A percentile compares a stretch with the other conserved stretches of the same genome.
Conservation (phyloP, 2,888 invertebrate genomes). For the Caenorhabditis zanzibari region DNA sequence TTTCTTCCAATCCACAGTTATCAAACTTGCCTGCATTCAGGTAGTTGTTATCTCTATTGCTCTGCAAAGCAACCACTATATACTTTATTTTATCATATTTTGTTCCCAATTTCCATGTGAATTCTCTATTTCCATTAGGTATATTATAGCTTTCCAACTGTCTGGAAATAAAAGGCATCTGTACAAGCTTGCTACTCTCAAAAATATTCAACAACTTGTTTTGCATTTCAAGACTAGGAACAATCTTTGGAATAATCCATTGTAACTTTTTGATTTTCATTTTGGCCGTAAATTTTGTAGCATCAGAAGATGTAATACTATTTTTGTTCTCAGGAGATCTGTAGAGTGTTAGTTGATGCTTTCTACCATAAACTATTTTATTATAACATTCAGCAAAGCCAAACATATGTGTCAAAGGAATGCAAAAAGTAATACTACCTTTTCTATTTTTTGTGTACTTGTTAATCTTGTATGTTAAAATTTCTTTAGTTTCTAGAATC, state of each 20-base stretch:
- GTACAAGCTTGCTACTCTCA: conserved; percentile 68
- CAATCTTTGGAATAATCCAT: conserved; percentile 77
- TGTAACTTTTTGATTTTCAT: conserved; percentile 74
- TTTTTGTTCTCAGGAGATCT: conserved; percentile 74
- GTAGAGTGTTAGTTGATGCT: conserved; percentile 70
- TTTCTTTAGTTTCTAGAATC: conserved; percentile 71
- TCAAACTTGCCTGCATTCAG: conserved; percentile 74
- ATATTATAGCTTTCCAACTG: conserved; percentile 77
- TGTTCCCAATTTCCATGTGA: conserved; percentile 77
- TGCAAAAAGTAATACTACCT: conserved; percentile 72
- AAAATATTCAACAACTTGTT: conserved; percentile 71
- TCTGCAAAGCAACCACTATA: conserved; percentile 69
- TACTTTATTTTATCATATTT: conserved; percentile 78
- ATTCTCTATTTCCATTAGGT: conserved; percentile 74
- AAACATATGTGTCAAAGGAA: conserved; percentile 49
- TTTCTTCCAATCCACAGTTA: conserved; percentile 74
- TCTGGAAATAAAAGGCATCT: conserved; percentile 51
- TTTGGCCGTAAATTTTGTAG: conserved; percentile 67
- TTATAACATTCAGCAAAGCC: conserved; percentile 77
- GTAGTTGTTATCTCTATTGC: conserved; percentile 73
- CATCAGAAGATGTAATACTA: conserved; percentile 67
- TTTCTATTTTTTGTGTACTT: conserved; percentile 74
- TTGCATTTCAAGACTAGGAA: conserved; percentile 74
- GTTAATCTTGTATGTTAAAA: conserved; percentile 71
- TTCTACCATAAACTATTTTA: conserved; percentile 73